These are phyloP conservation scores for Trisateles emortualis DNA, from an alignment of 2,888 invertebrate genomes.

Conservation along the genomic window DNA sequence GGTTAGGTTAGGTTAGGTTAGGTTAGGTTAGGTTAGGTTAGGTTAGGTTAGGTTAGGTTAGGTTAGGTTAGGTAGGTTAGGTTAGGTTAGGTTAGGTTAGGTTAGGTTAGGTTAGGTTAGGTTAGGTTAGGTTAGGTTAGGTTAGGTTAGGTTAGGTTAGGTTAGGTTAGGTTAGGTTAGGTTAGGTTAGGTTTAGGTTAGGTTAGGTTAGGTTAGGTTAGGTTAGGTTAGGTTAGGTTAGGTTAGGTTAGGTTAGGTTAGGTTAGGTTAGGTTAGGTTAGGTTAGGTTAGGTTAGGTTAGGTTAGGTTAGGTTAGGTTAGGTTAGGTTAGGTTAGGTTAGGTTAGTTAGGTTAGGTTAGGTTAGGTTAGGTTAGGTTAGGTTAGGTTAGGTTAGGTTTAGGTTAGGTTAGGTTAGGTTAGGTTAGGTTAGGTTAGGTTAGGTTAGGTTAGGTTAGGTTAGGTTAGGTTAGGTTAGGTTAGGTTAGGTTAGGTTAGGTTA, in stretches of 20 bases:
- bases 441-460: slow-evolving; percentile 33
- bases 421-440: slow-evolving; percentile 39
- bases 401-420: slow-evolving; percentile 37
- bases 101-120: slow-evolving; percentile 37
- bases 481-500: slow-evolving; percentile 33
- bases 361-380: slow-evolving; percentile 35
- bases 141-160: slow-evolving; percentile 39
- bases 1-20: slow-evolving; percentile 17
- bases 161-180: slow-evolving; percentile 38
- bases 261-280: slow-evolving; percentile 36
- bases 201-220: slow-evolving; percentile 36
- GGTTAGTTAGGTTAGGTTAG: slow-evolving; percentile 42
- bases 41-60: slow-evolving; percentile 25
- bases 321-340: slow-evolving; percentile 33
- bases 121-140: slow-evolving; percentile 30
- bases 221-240: slow-evolving; percentile 34
- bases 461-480: slow-evolving; percentile 29
- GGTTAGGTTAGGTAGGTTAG: slow-evolving; percentile 34
- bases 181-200: slow-evolving; percentile 29
- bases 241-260: slow-evolving; percentile 40
- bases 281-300: slow-evolving; percentile 32
- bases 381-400: slow-evolving; percentile 38
- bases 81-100: slow-evolving; percentile 27
- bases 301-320: slow-evolving; percentile 29
- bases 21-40: slow-evolving; percentile 31